These are phyloP conservation scores for Agrilus biguttatus DNA, from an alignment of 2,888 invertebrate species.

Conservation along the genomic window DNA sequence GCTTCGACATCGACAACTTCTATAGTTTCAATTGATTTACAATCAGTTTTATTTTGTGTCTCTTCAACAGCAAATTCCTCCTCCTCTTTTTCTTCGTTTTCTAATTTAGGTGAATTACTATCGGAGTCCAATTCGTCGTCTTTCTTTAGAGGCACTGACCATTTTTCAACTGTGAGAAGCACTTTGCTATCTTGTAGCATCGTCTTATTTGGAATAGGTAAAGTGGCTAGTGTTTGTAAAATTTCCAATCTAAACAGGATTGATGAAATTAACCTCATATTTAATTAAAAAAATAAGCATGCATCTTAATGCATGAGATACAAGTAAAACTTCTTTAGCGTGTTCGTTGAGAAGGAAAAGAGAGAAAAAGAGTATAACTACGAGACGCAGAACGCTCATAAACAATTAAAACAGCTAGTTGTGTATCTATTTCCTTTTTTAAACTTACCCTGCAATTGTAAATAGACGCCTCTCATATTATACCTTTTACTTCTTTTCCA, in stretches of 20 bases:
- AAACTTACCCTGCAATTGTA: too few species aligned
- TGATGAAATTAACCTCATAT: neutral
- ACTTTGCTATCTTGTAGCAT: conserved; percentile 88
- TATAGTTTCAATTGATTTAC: conserved; percentile 1
- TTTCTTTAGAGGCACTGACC: conserved; percentile 43
- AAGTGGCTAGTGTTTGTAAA: conserved; percentile 62
- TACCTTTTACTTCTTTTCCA: too few species aligned
- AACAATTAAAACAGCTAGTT: too few species aligned
- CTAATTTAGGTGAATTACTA: conserved; percentile 25
- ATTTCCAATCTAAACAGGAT: conserved; percentile 45
- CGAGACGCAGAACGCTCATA: too few species aligned
- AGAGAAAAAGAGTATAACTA: too few species aligned
- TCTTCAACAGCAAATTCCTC: neutral
- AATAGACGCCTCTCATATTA: too few species aligned
- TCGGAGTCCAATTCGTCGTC: conserved; percentile 28
- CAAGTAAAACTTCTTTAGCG: too few species aligned
- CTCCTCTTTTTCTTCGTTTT: conserved; percentile 5
- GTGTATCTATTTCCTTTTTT: too few species aligned
- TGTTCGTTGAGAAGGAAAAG: too few species aligned
- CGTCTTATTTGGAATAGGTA: conserved; percentile 89
- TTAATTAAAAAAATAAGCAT: too few species aligned
- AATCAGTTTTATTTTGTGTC: too few species aligned
- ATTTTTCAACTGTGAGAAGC: conserved; percentile 68
- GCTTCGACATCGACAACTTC: neutral
- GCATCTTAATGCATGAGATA: too few species aligned